Conservation (phyloP, 2,888 invertebrate species). For the Agrotis puta region DNA sequence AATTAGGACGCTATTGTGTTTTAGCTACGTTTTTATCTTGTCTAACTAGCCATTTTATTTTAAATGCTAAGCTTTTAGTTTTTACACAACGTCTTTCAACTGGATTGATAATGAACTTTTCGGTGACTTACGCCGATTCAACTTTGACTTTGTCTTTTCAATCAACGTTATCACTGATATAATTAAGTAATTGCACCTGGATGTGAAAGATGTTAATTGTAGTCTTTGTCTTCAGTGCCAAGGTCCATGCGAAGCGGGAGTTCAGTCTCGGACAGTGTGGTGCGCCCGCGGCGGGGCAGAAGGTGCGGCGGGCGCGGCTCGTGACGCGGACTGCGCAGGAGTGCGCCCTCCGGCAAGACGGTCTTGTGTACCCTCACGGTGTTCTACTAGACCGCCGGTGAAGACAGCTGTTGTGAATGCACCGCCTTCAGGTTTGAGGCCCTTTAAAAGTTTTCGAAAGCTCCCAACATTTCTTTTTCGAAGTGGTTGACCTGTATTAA, state of each 20-base stretch:
- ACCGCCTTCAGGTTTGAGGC: conserved; percentile 71
- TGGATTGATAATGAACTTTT: not conserved
- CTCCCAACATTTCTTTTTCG: too few species aligned
- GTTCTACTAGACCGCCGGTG: conserved; percentile 77
- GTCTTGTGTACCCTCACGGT: conserved; percentile 82
- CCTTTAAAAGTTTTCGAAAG: not conserved
- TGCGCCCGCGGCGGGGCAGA: conserved; percentile 86
- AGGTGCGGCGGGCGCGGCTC: conserved; percentile 80
- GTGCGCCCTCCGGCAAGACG: conserved; percentile 85
- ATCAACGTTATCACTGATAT: not conserved
- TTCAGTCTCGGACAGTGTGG: conserved; percentile 90
- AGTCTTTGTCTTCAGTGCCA: conserved; percentile 76
- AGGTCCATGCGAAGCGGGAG: conserved; percentile 88
- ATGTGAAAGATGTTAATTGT: not conserved
- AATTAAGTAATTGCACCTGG: too few species aligned
- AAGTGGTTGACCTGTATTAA: too few species aligned
- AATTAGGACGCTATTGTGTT: conserved; percentile 13
- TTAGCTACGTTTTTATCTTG: not conserved
- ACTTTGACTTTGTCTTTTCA: not conserved
- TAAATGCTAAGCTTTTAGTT: not conserved
- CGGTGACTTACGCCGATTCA: too few species aligned
- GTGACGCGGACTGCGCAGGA: conserved; percentile 86
- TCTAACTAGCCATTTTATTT: not conserved
- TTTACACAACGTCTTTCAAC: not conserved
- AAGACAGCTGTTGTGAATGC: conserved; percentile 75